Evolutionary conservation across 2,113 vertebrate genomes (phyloP).

Genomic region (Synchiropus splendidus): DNA sequence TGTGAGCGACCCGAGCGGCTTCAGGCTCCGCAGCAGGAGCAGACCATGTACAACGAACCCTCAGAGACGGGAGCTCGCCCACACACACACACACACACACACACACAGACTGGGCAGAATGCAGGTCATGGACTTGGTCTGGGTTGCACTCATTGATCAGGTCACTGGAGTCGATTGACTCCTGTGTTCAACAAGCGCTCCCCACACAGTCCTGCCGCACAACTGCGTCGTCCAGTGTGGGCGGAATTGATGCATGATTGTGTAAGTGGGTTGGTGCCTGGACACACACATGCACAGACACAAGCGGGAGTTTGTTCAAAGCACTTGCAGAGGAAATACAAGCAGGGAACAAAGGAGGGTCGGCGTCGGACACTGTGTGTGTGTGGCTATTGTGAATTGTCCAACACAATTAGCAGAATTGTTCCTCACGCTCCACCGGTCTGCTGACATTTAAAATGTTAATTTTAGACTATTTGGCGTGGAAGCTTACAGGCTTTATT

Average conservation of each 20-base stretch:
- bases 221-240: conserved; percentile 12
- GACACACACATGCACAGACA: conserved; percentile 8
- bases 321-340: conserved; percentile 11
- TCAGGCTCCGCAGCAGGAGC: too few species aligned
- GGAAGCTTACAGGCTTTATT: too few species aligned
- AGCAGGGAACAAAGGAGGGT: conserved; percentile 36
- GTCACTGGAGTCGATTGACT: conserved; percentile 51
- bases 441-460: too few species aligned
- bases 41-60: too few species aligned
- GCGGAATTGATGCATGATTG: conserved; percentile 37
- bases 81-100: conserved; percentile 5
- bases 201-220: conserved; percentile 6
- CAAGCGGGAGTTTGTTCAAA: conserved; percentile 25
- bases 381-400: conserved; percentile 54
- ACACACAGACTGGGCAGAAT: conserved; percentile 30
- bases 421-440: conserved; percentile 14
- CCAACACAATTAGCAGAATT: conserved; percentile 20
- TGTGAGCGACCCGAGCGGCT: too few species aligned
- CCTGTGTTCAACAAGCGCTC: conserved; percentile 22
- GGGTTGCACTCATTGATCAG: conserved; percentile 49
- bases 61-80: conserved; percentile 2
- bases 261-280: conserved; percentile 39
- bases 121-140: conserved; percentile 48
- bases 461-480: too few species aligned
- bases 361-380: conserved; percentile 16